Evolutionary conservation across 1,140 invertebrate species (phyloP), one percentile per base, ranked within the genome.

Genomic region (Atta cephalotes): DNA sequence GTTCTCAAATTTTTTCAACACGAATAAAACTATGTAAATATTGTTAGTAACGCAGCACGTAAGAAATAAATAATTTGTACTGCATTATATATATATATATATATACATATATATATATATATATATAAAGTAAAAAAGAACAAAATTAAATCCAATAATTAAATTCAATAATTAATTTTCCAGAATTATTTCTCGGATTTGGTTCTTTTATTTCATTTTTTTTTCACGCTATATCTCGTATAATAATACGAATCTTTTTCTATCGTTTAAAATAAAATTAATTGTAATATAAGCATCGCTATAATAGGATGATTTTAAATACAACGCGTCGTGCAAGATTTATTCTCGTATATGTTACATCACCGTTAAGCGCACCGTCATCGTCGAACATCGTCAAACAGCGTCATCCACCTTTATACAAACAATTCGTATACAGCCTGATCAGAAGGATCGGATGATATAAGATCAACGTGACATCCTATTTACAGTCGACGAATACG

Each of bases 381-480:
- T 35, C 35, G n/a, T 71, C 5, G 66, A 16, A 49, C 28, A 39
- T 9, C 35, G 35, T 39, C 35, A 39, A 39, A 39, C 35, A 60
- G 18, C 35, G 56, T 81, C 10, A 49, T 74, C 14, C 14, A 49
- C 7, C 70, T 74, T 62, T 84, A 62, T 84, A 76, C 70, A 84
- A 74, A 84, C 14, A n/a, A 76, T 76, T 84, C 80, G 80, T 84
- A 84, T 84, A 84, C 80, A 76, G 28, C 45, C 56, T 49, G 21
- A 74, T 84, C 80, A 39, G 18, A 18, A 71, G 53, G 49, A 70
- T 70, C 51, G 18, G 25, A 74, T 71, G 68, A 62, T 76, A 49
- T n/a, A 25, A 56, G n/a, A 84, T 62, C 14, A 51, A 62, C 14
- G 25, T 28, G 79, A 31, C 21, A 56, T 49, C 21, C 39, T 84